Conservation (phyloP, 1,140 invertebrate species). For the Saccostrea echinata region DNA sequence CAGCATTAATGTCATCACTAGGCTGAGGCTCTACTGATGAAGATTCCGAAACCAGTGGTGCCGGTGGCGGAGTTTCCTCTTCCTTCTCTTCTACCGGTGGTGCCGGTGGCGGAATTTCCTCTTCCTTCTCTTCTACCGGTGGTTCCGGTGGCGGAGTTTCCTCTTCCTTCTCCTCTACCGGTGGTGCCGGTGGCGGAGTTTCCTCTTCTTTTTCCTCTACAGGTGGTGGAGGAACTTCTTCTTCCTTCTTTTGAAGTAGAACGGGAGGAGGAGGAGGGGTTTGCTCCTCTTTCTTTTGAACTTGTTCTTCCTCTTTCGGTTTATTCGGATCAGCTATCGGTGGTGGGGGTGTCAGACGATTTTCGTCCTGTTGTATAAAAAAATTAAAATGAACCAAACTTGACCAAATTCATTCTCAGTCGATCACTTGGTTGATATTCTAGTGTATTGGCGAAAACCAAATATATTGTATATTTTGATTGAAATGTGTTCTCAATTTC, state of each 20-base stretch:
- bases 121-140: not conserved
- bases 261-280: not conserved
- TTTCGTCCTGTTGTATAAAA: not conserved
- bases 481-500: too few relatives aligned
- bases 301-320: not conserved
- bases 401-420: too few relatives aligned
- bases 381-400: not conserved
- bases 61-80: not conserved
- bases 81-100: not conserved
- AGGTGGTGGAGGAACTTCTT: not conserved
- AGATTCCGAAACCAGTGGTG: not conserved
- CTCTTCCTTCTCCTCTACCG: not conserved
- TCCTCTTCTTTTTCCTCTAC: not conserved
- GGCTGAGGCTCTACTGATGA: too few relatives aligned
- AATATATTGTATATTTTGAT: too few relatives aligned
- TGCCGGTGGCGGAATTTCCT: not conserved
- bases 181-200: not conserved
- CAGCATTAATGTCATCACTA: too few relatives aligned
- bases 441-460: too few relatives aligned
- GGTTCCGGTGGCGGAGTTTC: not conserved
- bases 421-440: too few relatives aligned
- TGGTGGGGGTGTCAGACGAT: not conserved
- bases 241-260: not conserved
- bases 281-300: not conserved
- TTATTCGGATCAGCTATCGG: constrained; percentile 18